A percentile compares a stretch with the other conserved stretches of the same genome.
phyloP scores from a whole-genome alignment of 1,140 invertebrate genomes.

The Drosophila nasuta region DNA sequence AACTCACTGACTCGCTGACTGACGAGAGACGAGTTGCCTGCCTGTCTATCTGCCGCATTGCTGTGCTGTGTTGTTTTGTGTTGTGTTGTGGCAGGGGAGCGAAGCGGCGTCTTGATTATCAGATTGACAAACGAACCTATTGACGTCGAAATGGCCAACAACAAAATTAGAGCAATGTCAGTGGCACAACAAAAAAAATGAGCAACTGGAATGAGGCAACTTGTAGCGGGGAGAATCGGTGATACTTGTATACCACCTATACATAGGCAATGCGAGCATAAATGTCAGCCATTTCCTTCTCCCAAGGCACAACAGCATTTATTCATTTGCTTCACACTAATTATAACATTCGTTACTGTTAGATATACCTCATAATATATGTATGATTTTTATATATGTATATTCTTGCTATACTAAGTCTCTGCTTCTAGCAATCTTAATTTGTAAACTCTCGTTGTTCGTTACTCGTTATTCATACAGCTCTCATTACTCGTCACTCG shows the following conservation, averaged over 20 bases:
- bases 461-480: background rate
- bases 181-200: conserved; percentile 5
- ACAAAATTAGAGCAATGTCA: conserved; percentile 32
- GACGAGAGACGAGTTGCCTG: conserved; percentile 11
- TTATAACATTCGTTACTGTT: too few relatives aligned
- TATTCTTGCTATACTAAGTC: too few relatives aligned
- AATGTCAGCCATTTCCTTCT: too few relatives aligned
- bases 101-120: conserved; percentile 32
- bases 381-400: too few relatives aligned
- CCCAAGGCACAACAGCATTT: too few relatives aligned
- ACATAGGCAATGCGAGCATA: background rate
- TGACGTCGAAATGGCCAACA: conserved; percentile 39
- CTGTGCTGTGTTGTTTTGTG: background rate
- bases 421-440: too few relatives aligned
- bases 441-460: too few relatives aligned
- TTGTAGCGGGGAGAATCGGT: background rate
- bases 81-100: background rate
- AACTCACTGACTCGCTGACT: conserved; percentile 37
- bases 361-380: too few relatives aligned
- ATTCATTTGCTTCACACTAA: too few relatives aligned
- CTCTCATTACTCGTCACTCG: background rate
- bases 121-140: conserved; percentile 50
- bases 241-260: background rate
- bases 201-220: background rate
- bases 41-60: background rate